phyloP scores from a whole-genome alignment of 2,113 vertebrate species.

The Ceyx cyanopectus region DNA sequence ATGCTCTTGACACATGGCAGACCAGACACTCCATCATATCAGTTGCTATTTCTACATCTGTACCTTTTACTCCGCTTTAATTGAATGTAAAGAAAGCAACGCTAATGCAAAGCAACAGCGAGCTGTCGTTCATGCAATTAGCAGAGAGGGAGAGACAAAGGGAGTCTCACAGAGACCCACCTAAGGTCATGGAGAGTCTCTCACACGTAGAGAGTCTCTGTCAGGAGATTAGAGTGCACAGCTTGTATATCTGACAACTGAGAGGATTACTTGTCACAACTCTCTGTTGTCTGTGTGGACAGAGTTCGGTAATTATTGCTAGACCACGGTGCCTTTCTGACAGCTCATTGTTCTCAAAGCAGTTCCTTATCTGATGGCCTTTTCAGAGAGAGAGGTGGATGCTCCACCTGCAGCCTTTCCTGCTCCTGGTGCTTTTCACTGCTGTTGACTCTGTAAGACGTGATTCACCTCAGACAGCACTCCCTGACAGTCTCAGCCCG shows the following conservation, averaged over 20 bases:
- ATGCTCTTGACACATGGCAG: neutral
- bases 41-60: neutral
- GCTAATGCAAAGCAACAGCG: neutral
- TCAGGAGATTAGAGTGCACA: neutral
- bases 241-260: neutral
- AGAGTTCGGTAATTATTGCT: neutral
- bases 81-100: neutral
- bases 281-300: neutral
- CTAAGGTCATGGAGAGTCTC: neutral
- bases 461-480: neutral
- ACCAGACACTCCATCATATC: neutral
- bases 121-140: neutral
- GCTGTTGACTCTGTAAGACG: neutral
- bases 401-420: neutral
- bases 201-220: fast-evolving
- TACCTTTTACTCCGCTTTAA: neutral
- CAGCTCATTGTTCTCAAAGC: neutral
- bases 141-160: neutral
- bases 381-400: neutral
- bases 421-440: neutral
- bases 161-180: neutral
- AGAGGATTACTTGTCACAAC: neutral
- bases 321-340: neutral
- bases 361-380: neutral
- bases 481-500: neutral